Base-by-base conservation (phyloP, 30 jellyfish, hydroid and myxozoan species). In the Aurelia sp. region DNA sequence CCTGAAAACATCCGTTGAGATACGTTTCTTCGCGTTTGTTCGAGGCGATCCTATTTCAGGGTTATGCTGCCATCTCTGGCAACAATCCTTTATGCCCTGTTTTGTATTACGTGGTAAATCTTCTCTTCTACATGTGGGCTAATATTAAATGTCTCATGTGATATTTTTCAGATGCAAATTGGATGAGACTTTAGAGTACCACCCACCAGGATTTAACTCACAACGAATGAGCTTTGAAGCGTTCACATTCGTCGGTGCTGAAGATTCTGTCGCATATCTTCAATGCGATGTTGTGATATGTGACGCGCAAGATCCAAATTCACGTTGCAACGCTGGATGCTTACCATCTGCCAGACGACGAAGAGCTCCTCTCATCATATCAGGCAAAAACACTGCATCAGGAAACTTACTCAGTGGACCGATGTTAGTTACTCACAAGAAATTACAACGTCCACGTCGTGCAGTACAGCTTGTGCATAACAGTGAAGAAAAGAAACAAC, bases 171-270 rank as follows among this genome's bases (percentile, higher is more conserved):
- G 97, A 31, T 90, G 97, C 70, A 84, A 67, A 62, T 40, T 79
- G 52, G 97, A 90, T 72, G 91, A 84, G 22, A 90, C 97, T 4
- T 19, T 90, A 16, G 68, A 48, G 21, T 58, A 76, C 37, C 96
- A 90, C 60, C 62, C 89, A 4, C 71, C 96, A 16, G 86, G 92
- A 7, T 35, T 66, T 13, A 78, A 83, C 19, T 48, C 96, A 1
- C 97, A 90, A 33, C 91, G 97, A 9, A 90, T 90, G 88, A 90
- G 97, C 57, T 90, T 84, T 70, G 97, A 90, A 71, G 90, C 97
- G 18, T 90, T 90, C 89, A 76, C 97, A 15, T 90, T 90, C 62
- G 89, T 90, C 27, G 97, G 92, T 3, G 97, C 91, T 31, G 97
- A 90, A 67, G 83, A 78, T 35, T 84, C 97, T 5, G 88, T 90